Base-by-base conservation (phyloP, 64 coral and sea anemone genomes). In the Orbicella faveolata region DNA sequence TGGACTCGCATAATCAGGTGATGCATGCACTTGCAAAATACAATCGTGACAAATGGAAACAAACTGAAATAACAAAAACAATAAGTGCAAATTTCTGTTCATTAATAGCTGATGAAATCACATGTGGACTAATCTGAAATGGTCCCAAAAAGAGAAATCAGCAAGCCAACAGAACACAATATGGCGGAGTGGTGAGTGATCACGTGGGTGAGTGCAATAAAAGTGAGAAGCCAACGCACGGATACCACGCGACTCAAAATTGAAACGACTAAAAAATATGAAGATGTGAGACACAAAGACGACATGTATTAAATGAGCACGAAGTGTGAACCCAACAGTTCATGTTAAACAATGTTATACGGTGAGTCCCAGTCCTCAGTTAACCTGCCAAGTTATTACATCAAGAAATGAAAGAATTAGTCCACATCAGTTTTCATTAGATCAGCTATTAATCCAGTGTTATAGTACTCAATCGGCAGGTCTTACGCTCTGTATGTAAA, bases 21-120 rank as follows among this genome's bases (percentile, higher is more conserved):
- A 36, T 73, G 64, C 14, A n/a, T 85, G 63, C 41, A 65, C 82
- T 85, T 84, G 44, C 13, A 66, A 33, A 57, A 59, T 36, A 82
- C 57, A 82, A 33, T 18, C 26, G 59, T 15, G 52, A 17, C 11
- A 52, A 67, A 23, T 65, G 36, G 63, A 12, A 66, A 84, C 36
- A 84, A 37, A 68, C 81, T 35, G 35, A 84, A 70, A 41, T 25
- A 25, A 81, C 18, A 81, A 61, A 30, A 17, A 81, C 59, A 54
- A 21, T 18, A 20, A 25, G 62, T 63, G 57, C 77, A 39, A 68
- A 72, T 52, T 84, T 67, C 63, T 18, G 11, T 66, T 18, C 61
- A 73, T 73, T 41, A 85, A 85, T 52, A 85, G 82, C 82, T 85
- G 64, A 85, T 30, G 65, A 85, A 68, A 85, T 63, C 36, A 52